Evolutionary conservation across 2,113 vertebrate species (phyloP).

Genomic region (Delphinapterus leucas): DNA sequence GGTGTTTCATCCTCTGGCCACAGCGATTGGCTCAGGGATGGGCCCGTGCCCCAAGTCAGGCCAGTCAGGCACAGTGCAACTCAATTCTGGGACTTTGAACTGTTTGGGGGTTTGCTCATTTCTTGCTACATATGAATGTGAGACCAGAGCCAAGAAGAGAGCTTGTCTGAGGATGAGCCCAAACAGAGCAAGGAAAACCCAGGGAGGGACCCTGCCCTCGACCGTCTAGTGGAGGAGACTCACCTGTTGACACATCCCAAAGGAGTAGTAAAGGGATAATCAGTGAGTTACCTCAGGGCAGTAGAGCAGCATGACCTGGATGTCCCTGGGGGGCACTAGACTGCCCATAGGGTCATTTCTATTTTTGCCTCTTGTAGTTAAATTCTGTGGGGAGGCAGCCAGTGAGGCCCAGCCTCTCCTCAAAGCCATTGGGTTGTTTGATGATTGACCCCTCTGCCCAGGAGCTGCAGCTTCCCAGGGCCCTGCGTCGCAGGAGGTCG

Average conservation of each 20-base stretch:
- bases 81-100: not conserved
- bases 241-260: not conserved
- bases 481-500: not conserved
- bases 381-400: not conserved
- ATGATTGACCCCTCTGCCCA: too few relatives aligned
- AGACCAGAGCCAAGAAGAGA: not conserved
- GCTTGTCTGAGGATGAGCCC: not conserved
- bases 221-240: not conserved
- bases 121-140: not conserved
- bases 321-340: not conserved
- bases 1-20: not conserved
- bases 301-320: not conserved
- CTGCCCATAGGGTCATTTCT: not conserved
- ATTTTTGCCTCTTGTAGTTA: not conserved
- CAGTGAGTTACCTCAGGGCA: not conserved
- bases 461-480: not conserved
- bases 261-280: not conserved
- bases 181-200: not conserved
- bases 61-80: not conserved
- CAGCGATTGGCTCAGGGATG: not conserved
- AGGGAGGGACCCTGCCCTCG: not conserved
- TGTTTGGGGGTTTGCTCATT: not conserved
- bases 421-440: not conserved
- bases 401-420: not conserved
- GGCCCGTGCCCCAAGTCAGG: not conserved